Evolutionary conservation across 2,797 vertebrate species (phyloP).

Genomic region (Vespertilio murinus): DNA sequence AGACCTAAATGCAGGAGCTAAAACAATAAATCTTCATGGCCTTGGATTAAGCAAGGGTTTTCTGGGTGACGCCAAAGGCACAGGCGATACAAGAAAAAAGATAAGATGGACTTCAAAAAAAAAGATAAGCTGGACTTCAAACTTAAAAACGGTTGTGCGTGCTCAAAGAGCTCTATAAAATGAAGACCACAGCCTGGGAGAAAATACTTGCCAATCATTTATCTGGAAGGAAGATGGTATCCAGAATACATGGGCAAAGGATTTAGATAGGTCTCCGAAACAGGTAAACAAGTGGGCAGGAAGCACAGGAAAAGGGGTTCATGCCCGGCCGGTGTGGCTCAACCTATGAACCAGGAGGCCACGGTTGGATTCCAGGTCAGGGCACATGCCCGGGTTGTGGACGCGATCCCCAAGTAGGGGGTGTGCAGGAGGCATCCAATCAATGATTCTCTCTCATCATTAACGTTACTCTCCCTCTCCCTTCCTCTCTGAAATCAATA

Average conservation of each 20-base stretch:
- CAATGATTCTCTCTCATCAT: no score
- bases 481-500: no score
- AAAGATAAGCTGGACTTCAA: not conserved
- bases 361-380: no score
- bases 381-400: no score
- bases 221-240: not conserved
- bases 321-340: no score
- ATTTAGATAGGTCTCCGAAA: not conserved
- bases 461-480: no score
- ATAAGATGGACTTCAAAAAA: not conserved
- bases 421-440: no score
- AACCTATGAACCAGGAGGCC: no score
- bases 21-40: not conserved
- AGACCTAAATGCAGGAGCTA: not conserved
- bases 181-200: not conserved
- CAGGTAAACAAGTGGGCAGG: not conserved
- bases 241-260: constrained; percentile 2
- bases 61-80: not conserved
- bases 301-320: not conserved
- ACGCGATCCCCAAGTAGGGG: no score
- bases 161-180: not conserved
- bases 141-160: not conserved
- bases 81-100: not conserved
- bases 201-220: not conserved
- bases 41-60: not conserved